phyloP scores from a whole-genome alignment of 2,797 vertebrate genomes.

The Natrix natrix region DNA sequence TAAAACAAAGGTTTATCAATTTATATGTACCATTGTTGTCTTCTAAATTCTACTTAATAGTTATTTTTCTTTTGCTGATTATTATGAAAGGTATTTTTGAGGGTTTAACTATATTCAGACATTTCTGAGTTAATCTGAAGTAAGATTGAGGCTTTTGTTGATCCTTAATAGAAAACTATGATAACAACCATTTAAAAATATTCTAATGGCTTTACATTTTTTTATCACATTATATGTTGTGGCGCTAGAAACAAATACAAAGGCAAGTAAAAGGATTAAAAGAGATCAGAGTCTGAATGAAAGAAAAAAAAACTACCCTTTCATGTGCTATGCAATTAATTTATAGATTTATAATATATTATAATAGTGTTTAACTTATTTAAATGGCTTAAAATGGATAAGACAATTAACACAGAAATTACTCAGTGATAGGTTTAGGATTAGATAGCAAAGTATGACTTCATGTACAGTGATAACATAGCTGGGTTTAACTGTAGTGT shows the following conservation, averaged over 20 bases:
- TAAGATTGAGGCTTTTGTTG: not conserved
- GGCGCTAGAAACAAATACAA: not conserved
- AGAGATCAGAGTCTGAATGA: not conserved
- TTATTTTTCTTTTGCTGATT: not conserved
- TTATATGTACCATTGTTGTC: not conserved
- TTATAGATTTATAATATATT: not conserved
- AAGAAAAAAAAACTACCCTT: not conserved
- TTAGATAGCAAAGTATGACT: not conserved
- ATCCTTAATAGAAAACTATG: not conserved
- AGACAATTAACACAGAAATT: not conserved
- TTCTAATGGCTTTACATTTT: not conserved
- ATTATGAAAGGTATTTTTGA: not conserved
- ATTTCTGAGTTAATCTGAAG: not conserved
- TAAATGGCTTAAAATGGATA: not conserved
- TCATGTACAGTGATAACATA: not conserved
- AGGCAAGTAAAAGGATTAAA: not conserved
- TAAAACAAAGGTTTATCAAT: not conserved
- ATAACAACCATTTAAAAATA: not conserved
- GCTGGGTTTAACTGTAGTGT: not conserved
- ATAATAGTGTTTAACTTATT: not conserved
- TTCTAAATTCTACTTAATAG: not conserved
- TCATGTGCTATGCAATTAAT: not conserved
- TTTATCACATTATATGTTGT: not conserved
- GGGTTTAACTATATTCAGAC: not conserved
- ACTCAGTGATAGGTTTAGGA: not conserved